phyloP scores from a whole-genome alignment of 1,140 invertebrate species.

The Micrasema longulum region DNA sequence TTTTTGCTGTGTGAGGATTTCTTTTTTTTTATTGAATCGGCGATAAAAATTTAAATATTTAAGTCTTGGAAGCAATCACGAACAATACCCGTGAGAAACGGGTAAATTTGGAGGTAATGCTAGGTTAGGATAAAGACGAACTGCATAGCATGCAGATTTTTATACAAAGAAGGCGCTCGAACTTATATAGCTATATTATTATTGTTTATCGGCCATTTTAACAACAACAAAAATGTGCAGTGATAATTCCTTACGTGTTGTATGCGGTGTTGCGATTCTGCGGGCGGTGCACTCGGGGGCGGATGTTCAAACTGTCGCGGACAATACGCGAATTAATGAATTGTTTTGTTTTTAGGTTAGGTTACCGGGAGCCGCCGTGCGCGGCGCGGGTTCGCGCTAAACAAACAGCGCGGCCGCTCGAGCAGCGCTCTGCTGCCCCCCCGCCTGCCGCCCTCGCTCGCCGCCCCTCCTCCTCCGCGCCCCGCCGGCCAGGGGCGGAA shows the following conservation, averaged over 20 bases:
- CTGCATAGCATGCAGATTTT: not conserved
- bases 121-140: too few species aligned
- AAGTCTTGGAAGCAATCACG: too few species aligned
- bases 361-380: slow-evolving; percentile 38
- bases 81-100: too few species aligned
- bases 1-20: too few species aligned
- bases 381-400: slow-evolving; percentile 41
- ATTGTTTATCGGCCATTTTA: slow-evolving; percentile 11
- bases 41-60: too few species aligned
- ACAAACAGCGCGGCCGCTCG: slow-evolving; percentile 47
- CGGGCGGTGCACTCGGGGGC: not conserved
- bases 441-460: not conserved
- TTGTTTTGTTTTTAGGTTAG: slow-evolving; percentile 35
- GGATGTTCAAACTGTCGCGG: slow-evolving; percentile 27
- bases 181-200: not conserved
- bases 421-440: slow-evolving; percentile 11
- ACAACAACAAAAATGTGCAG: slow-evolving; percentile 31
- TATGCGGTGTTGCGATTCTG: slow-evolving; percentile 6
- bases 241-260: slow-evolving; percentile 27
- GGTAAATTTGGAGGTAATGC: too few species aligned
- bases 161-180: not conserved
- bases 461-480: not conserved
- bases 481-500: slow-evolving; percentile 15
- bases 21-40: too few species aligned
- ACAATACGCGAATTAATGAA: slow-evolving; percentile 20